Conservation (phyloP, 2,797 vertebrate species). For the Lagodon rhomboides region DNA sequence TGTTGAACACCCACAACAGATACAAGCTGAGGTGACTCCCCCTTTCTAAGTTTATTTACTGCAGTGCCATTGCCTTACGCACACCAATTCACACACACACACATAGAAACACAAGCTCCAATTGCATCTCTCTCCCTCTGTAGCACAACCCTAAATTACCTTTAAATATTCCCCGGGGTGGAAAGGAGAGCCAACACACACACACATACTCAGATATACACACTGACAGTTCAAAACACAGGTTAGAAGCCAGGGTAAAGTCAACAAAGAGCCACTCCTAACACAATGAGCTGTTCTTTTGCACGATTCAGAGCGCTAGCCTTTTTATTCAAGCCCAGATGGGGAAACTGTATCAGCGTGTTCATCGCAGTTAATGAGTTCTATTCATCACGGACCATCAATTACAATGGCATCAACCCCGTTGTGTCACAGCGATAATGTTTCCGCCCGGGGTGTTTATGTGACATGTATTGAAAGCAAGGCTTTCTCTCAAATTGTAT, state of each 20-base stretch:
- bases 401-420: constrained; percentile 31
- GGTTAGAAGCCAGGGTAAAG: constrained; percentile 54
- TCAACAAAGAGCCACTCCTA: constrained; percentile 67
- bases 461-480: constrained; percentile 13
- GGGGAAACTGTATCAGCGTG: constrained; percentile 37
- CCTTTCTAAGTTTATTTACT: constrained; percentile 47
- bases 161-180: constrained; percentile 66
- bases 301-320: constrained; percentile 32
- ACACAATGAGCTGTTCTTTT: constrained; percentile 59
- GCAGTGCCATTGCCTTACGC: constrained; percentile 8
- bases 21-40: constrained; percentile 40
- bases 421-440: constrained; percentile 40
- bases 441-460: constrained; percentile 24
- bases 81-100: neutral
- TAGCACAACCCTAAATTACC: constrained; percentile 70
- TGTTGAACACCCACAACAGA: constrained; percentile 53
- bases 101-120: constrained; percentile 31
- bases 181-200: constrained; percentile 46
- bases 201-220: constrained; percentile 13
- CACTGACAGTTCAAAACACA: constrained; percentile 36
- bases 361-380: constrained; percentile 58
- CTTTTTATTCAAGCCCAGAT: constrained; percentile 42
- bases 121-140: constrained; percentile 39
- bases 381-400: constrained; percentile 54
- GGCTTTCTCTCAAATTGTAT: neutral